Base-by-base conservation (phyloP, 2,888 invertebrate species). In the Sialis lutaria region DNA sequence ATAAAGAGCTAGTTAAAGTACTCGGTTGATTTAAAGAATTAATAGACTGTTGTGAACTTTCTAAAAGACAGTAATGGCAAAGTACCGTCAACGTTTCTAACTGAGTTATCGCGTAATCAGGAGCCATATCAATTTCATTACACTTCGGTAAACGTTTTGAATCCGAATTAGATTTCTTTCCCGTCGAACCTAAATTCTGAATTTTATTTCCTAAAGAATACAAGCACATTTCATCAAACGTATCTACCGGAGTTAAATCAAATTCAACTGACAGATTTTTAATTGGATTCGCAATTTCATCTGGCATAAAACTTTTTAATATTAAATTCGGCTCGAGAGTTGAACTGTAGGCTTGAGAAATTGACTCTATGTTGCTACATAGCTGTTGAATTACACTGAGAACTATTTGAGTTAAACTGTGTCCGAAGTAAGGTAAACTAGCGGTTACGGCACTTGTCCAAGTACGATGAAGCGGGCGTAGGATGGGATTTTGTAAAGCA, bases 371-470 rank as follows among this genome's bases (percentile, higher is more conserved):
- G 58, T 89, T 88, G 51, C 72, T 72, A 60, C 85, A 85, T 45
- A 90, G 66, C 58, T 88, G 87, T 55, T 82, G 81, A 40, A 86
- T 79, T 1, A 87, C 81, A 53, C 79, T 79, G 42, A 85, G 77
- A 0, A 84, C 79, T 47, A 88, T 77, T 53, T 81, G 79, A 13
- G 85, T 80, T 9, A 89, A 66, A 7, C 84, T 80, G 41, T 79
- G 75, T 39, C 79, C 81, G 61, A 88, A 78, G 61, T 82, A 88
- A 7, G 87, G 89, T 37, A 90, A 65, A 46, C 86, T 79, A 30
- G 82, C 78, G 1, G 85, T 83, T 6, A 89, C 77, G 62, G 89
- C 71, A 50, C 82, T 77, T 33, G 88, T 75, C 88, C 89, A 90
- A 57, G 84, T 82, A 52, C 80, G 79, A 61, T 90, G 90, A 52